Evolutionary conservation across 2,113 vertebrate species (phyloP).

Genomic region (Hippolais icterina): DNA sequence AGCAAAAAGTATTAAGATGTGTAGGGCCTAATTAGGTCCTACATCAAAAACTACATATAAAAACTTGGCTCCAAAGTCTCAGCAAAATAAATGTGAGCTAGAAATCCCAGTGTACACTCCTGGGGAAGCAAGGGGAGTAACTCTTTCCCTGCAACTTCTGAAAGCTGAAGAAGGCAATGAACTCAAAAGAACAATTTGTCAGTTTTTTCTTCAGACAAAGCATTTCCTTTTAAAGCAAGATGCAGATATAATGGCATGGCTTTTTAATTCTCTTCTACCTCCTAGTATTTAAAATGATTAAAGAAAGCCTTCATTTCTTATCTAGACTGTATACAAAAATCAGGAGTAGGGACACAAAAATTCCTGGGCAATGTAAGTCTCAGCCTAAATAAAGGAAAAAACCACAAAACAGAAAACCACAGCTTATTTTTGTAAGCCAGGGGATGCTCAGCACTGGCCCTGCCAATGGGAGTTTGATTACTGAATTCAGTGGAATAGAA

Average conservation of each 20-base stretch:
- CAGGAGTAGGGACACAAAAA: background rate
- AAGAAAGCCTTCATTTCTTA: slow-evolving; percentile 37
- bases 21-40: slow-evolving; percentile 78
- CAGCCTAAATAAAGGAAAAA: background rate
- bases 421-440: background rate
- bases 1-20: slow-evolving; percentile 80
- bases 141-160: slow-evolving; percentile 33
- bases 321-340: background rate
- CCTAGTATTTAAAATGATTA: slow-evolving; percentile 33
- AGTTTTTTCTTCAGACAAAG: slow-evolving; percentile 36
- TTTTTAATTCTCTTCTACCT: slow-evolving; percentile 11
- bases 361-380: background rate
- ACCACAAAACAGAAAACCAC: background rate
- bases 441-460: background rate
- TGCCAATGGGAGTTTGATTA: background rate
- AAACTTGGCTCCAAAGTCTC: slow-evolving; percentile 74
- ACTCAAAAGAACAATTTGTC: slow-evolving; percentile 40
- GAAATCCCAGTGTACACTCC: slow-evolving; percentile 74
- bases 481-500: background rate
- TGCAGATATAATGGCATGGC: background rate
- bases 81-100: slow-evolving; percentile 73
- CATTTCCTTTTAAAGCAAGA: slow-evolving; percentile 44
- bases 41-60: slow-evolving; percentile 81
- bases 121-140: slow-evolving; percentile 31
- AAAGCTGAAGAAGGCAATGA: background rate